Percentiles rank a stretch among this genome's conserved stretches.
Evolutionary conservation across 2,888 invertebrate genomes (phyloP).

Genomic region (Gnatocerus cornutus): DNA sequence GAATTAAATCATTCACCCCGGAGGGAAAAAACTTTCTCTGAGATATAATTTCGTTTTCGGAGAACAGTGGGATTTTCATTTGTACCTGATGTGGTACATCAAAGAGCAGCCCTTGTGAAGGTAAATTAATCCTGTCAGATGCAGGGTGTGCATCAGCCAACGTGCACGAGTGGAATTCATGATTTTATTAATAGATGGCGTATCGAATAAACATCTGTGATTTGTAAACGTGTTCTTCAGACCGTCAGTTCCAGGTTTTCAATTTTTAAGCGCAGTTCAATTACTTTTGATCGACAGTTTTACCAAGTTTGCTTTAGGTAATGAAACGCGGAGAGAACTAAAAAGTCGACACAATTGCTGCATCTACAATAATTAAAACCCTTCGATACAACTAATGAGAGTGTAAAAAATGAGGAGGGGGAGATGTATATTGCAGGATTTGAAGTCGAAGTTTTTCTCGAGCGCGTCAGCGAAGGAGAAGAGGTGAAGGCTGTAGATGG

Average conservation of each 20-base stretch:
- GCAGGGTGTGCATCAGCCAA: slow-evolving; percentile 55
- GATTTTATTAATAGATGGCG: slow-evolving; percentile 65
- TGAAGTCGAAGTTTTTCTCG: too few species aligned
- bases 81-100: slow-evolving; percentile 55
- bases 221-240: slow-evolving; percentile 61
- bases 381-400: too few species aligned
- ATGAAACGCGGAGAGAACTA: slow-evolving; percentile 39
- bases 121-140: slow-evolving; percentile 65
- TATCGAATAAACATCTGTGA: slow-evolving; percentile 60
- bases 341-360: too few species aligned
- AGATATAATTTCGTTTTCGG: background rate
- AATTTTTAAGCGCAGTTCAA: slow-evolving; percentile 62
- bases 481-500: slow-evolving; percentile 49
- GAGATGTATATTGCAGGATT: too few species aligned
- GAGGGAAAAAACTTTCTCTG: slow-evolving; percentile 10
- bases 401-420: background rate
- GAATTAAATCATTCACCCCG: slow-evolving; percentile 46
- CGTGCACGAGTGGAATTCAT: slow-evolving; percentile 59
- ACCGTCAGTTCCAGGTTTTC: slow-evolving; percentile 62
- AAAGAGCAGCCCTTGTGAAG: slow-evolving; percentile 59
- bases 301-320: slow-evolving; percentile 41
- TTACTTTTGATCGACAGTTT: slow-evolving; percentile 54
- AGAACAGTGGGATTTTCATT: slow-evolving; percentile 12
- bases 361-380: too few species aligned
- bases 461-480: slow-evolving; percentile 11